Conservation (phyloP, 2,888 invertebrate species). For the Cryptocephalus moraei region DNA sequence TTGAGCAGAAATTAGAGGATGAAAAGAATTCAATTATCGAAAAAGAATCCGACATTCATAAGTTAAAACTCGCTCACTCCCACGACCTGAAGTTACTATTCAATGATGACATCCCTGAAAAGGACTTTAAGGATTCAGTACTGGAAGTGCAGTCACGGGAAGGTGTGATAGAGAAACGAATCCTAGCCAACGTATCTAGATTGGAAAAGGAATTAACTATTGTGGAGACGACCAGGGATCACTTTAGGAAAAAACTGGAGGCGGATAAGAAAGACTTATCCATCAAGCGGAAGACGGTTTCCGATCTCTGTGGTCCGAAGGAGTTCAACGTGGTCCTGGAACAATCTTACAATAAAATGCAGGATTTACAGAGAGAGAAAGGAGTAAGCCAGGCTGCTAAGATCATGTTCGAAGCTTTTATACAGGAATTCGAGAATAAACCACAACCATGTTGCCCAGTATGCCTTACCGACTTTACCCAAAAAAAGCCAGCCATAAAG, state of each 20-base stretch:
- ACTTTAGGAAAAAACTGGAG: slow-evolving; percentile 51
- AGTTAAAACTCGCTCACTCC: slow-evolving; percentile 58
- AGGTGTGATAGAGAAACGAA: slow-evolving; percentile 42
- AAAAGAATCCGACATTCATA: slow-evolving; percentile 48
- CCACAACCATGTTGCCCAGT: slow-evolving; percentile 70
- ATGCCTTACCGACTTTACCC: slow-evolving; percentile 44
- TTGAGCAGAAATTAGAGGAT: slow-evolving; percentile 52
- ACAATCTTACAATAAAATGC: slow-evolving; percentile 53
- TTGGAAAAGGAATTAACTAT: slow-evolving; percentile 44
- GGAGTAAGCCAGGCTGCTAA: slow-evolving; percentile 59
- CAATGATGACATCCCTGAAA: slow-evolving; percentile 49
- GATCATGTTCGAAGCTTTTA: slow-evolving; percentile 60
- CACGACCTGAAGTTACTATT: slow-evolving; percentile 55
- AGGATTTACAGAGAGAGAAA: slow-evolving; percentile 56
- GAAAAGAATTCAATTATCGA: slow-evolving; percentile 41
- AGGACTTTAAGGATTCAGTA: slow-evolving; percentile 46
- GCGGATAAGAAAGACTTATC: slow-evolving; percentile 18
- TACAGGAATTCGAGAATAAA: slow-evolving; percentile 52
- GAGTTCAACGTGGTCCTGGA: slow-evolving; percentile 55
- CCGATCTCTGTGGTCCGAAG: slow-evolving; percentile 41
- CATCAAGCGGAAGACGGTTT: slow-evolving; percentile 20
- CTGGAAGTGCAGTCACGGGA: slow-evolving; percentile 48
- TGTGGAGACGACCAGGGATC: slow-evolving; percentile 54
- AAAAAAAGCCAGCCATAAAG: slow-evolving; percentile 41
- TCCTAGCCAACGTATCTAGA: slow-evolving; percentile 40